Evolutionary conservation across 1,140 invertebrate species (phyloP).

Genomic region (Branchinecta lynchi): DNA sequence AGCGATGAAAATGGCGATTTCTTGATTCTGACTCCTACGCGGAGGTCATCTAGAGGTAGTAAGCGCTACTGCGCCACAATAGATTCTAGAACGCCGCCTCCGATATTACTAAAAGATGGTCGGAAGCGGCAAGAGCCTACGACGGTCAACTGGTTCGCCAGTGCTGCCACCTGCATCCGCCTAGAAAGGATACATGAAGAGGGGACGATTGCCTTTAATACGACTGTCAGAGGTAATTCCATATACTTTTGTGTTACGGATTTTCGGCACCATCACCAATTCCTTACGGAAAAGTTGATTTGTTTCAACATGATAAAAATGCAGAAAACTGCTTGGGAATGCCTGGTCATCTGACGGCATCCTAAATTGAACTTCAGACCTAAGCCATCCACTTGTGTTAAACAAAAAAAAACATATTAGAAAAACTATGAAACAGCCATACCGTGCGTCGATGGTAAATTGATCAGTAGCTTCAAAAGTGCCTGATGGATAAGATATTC

Average conservation of each 20-base stretch:
- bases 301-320: background rate
- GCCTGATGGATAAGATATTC: no score
- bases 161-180: background rate
- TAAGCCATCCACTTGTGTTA: background rate
- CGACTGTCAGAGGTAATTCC: background rate
- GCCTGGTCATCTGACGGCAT: background rate
- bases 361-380: background rate
- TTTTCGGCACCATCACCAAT: no score
- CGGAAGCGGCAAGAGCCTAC: background rate
- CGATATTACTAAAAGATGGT: background rate
- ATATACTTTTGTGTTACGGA: background rate
- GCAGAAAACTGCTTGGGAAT: background rate
- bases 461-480: no score
- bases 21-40: background rate
- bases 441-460: no score
- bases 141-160: background rate
- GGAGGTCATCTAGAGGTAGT: background rate
- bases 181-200: background rate
- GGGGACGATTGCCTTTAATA: background rate
- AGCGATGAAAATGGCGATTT: background rate
- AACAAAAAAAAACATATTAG: background rate
- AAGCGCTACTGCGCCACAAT: background rate
- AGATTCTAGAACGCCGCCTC: background rate
- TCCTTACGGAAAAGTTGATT: background rate
- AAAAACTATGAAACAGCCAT: no score